phyloP scores from a whole-genome alignment of 2,797 vertebrate genomes.

The Zenarchopterus dispar region DNA sequence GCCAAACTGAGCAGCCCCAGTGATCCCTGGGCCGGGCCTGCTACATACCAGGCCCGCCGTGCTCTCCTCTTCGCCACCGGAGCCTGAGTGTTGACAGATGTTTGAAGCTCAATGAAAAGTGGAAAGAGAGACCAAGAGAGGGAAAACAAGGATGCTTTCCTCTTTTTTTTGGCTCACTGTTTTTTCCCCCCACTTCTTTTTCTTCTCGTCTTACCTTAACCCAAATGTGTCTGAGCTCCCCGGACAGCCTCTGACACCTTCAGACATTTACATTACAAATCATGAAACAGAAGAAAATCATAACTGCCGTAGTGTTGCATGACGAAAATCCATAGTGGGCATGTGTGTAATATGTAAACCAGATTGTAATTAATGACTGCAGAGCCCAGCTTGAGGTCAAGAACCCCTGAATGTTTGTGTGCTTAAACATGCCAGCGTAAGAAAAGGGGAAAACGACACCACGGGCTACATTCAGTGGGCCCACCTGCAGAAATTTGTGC shows the following conservation, averaged over 20 bases:
- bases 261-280: conserved; percentile 7
- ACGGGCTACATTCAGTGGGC: background rate
- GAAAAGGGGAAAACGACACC: conserved; percentile 8
- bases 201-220: conserved; percentile 44
- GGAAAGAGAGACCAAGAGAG: conserved; percentile 30
- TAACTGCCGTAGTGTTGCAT: background rate
- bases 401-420: conserved; percentile 30
- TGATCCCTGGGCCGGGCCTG: conserved; percentile 83
- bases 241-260: conserved; percentile 14
- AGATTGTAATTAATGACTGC: conserved; percentile 50
- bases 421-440: conserved; percentile 14
- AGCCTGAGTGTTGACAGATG: conserved; percentile 96
- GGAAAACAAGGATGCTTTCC: conserved; percentile 42
- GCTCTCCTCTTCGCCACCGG: conserved; percentile 79
- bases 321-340: conserved; percentile 7
- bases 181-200: conserved; percentile 45
- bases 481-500: conserved; percentile 15
- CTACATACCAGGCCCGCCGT: conserved; percentile 86
- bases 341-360: conserved; percentile 33
- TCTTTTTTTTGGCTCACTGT: conserved; percentile 10
- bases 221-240: conserved; percentile 38
- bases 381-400: conserved; percentile 28
- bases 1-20: conserved; percentile 90
- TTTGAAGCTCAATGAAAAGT: conserved; percentile 87
- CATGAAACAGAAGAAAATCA: background rate